phyloP scores from a whole-genome alignment of 2,797 vertebrate species.

The Philypnodon macrostomus region DNA sequence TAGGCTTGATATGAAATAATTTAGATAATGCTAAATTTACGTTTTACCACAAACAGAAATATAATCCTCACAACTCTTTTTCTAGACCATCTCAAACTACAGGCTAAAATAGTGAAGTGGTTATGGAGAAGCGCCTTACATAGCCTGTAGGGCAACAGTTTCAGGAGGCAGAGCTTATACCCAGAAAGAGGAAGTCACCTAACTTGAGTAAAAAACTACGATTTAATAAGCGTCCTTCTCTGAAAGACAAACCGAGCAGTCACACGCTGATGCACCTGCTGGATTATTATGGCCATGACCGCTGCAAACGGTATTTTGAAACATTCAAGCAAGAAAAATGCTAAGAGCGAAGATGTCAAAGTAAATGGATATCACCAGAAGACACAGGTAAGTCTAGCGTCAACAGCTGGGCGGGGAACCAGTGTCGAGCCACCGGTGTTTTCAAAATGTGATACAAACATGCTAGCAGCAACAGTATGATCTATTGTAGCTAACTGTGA shows the following conservation, averaged over 20 bases:
- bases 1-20: too few relatives aligned
- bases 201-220: conserved; percentile 27
- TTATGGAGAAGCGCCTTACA: not conserved
- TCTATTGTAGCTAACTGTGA: too few relatives aligned
- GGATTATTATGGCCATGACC: conserved; percentile 58
- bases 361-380: conserved; percentile 43
- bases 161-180: conserved; percentile 31
- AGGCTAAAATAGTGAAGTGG: not conserved
- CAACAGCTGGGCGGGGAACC: not conserved
- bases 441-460: not conserved
- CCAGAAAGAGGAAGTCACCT: conserved; percentile 67
- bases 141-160: not conserved
- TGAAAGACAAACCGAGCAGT: conserved; percentile 11
- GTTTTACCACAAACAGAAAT: too few relatives aligned
- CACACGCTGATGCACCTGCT: conserved; percentile 6
- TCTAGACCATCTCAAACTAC: too few relatives aligned
- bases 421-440: not conserved
- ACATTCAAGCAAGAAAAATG: conserved; percentile 29
- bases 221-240: conserved; percentile 26
- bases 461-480: too few relatives aligned
- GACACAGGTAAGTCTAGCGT: conserved; percentile 48
- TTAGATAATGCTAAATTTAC: too few relatives aligned
- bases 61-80: too few relatives aligned
- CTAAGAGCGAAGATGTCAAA: conserved; percentile 25
- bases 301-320: conserved; percentile 37